Base-by-base conservation (phyloP, 2,797 vertebrate species). In the Euthynnus affinis region DNA sequence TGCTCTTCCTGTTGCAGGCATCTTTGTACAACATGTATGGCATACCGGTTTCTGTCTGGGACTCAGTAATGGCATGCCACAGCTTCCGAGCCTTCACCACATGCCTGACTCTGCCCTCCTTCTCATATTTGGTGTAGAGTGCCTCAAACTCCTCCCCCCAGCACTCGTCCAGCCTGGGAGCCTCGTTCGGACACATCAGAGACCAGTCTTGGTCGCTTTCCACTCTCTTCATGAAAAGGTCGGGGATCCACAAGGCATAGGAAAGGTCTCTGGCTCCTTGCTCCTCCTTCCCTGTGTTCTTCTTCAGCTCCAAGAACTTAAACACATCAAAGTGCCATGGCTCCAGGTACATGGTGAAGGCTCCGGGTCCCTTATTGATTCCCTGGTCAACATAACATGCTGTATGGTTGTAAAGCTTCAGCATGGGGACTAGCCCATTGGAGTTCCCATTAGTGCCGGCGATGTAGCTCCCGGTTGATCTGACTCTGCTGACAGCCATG, bases 21-120 rank as follows among this genome's bases (percentile, higher is more conserved):
- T 99, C 98, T 86, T 99, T 99, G 93, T 99, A 99, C 10, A 99
- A 92, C 98, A 99, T 99, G 94, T 99, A 99, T 0, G 98, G 98
- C 0, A 98, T 99, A 0, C 98, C 98, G 0, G 98, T 98, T 92
- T 99, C 98, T 0, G 98, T 99, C 96, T 99, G 98, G 0, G 98
- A 99, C 85, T 99, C 98, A 0, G 99, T 99, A 80, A 99, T 94
- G 57, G 97, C 97, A 0, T 99, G 95, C 98, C 98, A 99, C 70
- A 99, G 71, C 93, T 99, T 97, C 92, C 99, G 98, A 15, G 98
- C 97, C 89, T 98, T 98, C 79, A 99, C 96, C 85, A 97, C 95
- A 4, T 95, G 95, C 81, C 98, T 98, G 0, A 95, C 94, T 5
- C 92, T 93, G 49, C 97, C 97, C 22, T 97, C 95, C 80, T 87